Evolutionary conservation across 1,140 invertebrate species (phyloP).

Genomic region (Pseudomyrmex pallidus): DNA sequence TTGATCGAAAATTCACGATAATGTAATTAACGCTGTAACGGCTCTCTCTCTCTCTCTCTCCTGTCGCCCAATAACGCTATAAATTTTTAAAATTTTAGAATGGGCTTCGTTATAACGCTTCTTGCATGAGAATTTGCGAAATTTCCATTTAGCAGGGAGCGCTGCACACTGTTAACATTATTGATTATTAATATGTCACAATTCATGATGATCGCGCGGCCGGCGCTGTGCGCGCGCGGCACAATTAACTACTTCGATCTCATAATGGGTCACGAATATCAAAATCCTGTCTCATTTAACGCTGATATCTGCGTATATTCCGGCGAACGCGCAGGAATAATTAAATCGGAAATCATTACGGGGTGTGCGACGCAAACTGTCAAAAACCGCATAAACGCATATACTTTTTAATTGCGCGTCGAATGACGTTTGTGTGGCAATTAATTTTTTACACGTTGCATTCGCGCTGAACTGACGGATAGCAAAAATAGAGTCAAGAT

Average conservation of each 20-base stretch:
- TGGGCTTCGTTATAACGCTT: background rate
- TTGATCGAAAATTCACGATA: slow-evolving; percentile 15
- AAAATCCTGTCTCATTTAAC: slow-evolving; percentile 53
- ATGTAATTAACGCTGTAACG: background rate
- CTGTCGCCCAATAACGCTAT: background rate
- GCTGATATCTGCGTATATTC: slow-evolving; percentile 16
- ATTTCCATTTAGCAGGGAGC: slow-evolving; percentile 13
- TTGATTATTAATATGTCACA: slow-evolving; percentile 56
- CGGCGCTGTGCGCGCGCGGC: background rate
- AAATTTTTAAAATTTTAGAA: slow-evolving; percentile 47
- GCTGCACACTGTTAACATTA: slow-evolving; percentile 29
- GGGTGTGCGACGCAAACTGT: background rate
- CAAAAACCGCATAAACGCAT: background rate
- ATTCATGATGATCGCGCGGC: slow-evolving; percentile 27
- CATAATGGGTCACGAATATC: slow-evolving; percentile 29
- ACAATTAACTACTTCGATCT: slow-evolving; percentile 56
- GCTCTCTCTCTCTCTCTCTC: too few species aligned
- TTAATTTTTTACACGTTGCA: background rate
- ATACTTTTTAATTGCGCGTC: background rate
- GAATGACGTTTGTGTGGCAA: background rate
- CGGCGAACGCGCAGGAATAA: background rate
- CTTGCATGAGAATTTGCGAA: background rate
- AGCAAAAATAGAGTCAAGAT: background rate
- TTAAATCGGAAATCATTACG: slow-evolving; percentile 35
- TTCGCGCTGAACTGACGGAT: background rate